Evolutionary conservation across 1,140 invertebrate genomes (phyloP).

Genomic region (Zaprionus camerounensis): DNA sequence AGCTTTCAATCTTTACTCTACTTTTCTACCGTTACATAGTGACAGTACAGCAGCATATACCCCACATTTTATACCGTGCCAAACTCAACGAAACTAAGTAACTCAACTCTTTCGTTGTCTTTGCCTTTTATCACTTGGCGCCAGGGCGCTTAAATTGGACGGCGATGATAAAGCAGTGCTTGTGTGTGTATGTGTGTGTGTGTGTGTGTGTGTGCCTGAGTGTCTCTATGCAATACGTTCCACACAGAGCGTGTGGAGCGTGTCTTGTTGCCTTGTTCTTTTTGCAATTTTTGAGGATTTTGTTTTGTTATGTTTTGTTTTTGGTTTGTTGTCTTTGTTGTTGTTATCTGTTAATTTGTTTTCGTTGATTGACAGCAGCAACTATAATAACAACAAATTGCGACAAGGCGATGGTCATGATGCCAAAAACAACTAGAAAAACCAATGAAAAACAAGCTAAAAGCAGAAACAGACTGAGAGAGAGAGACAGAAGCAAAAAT

Average conservation of each 20-base stretch:
- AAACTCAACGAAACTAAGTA: slow-evolving; percentile 10
- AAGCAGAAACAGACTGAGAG: slow-evolving; percentile 27
- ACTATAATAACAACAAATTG: slow-evolving; percentile 51
- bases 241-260: slow-evolving; percentile 17
- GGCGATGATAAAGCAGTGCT: slow-evolving; percentile 28
- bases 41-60: slow-evolving; percentile 7
- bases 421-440: slow-evolving; percentile 30
- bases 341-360: slow-evolving; percentile 42
- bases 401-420: slow-evolving; percentile 42
- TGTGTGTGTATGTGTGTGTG: slow-evolving; percentile 4
- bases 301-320: slow-evolving; percentile 1
- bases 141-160: slow-evolving; percentile 49
- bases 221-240: slow-evolving; percentile 9
- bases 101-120: slow-evolving; percentile 26
- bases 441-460: slow-evolving; percentile 37
- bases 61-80: neutral
- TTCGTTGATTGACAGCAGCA: slow-evolving; percentile 61
- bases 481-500: slow-evolving; percentile 21
- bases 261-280: neutral
- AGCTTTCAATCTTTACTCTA: neutral
- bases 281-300: neutral
- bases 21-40: neutral
- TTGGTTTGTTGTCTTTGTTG: slow-evolving; percentile 25
- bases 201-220: neutral
- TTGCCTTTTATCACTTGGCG: slow-evolving; percentile 38